These are phyloP conservation scores for Dyspetes luteomarginatus DNA, from an alignment of 2,888 invertebrate genomes.

Conservation along the genomic window DNA sequence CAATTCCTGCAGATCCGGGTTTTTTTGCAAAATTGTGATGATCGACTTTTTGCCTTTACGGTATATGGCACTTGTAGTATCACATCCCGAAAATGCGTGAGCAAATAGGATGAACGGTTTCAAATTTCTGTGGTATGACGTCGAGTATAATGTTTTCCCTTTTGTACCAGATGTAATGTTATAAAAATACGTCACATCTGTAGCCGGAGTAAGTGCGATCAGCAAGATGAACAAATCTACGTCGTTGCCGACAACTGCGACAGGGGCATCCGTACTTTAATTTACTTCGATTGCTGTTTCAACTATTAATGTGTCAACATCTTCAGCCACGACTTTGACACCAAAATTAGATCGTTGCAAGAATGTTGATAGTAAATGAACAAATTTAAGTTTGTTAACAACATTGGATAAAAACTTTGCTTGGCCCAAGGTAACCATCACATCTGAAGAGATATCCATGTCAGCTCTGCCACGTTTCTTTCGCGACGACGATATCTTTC, in stretches of 20 bases:
- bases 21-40: constrained; percentile 31
- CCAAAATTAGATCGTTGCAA: constrained; percentile 45
- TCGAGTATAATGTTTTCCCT: constrained; percentile 36
- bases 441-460: constrained; percentile 56
- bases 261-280: not conserved
- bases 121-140: constrained; percentile 32
- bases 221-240: constrained; percentile 54
- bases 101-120: constrained; percentile 42
- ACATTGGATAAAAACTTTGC: constrained; percentile 65
- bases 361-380: constrained; percentile 56
- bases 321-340: constrained; percentile 55
- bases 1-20: constrained; percentile 1
- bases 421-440: constrained; percentile 55
- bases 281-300: constrained; percentile 43
- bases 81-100: constrained; percentile 51
- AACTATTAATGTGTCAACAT: constrained; percentile 66
- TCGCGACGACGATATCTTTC: constrained; percentile 64
- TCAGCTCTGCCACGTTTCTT: constrained; percentile 56
- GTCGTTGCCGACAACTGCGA: constrained; percentile 57
- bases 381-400: constrained; percentile 63
- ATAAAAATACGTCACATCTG: not conserved
- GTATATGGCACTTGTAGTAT: constrained; percentile 55
- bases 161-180: constrained; percentile 5
- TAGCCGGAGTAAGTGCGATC: constrained; percentile 17
- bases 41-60: constrained; percentile 47